These are phyloP conservation scores for Smittia sp. DNA, from an alignment of 2,888 invertebrate species.

Conservation along the genomic window DNA sequence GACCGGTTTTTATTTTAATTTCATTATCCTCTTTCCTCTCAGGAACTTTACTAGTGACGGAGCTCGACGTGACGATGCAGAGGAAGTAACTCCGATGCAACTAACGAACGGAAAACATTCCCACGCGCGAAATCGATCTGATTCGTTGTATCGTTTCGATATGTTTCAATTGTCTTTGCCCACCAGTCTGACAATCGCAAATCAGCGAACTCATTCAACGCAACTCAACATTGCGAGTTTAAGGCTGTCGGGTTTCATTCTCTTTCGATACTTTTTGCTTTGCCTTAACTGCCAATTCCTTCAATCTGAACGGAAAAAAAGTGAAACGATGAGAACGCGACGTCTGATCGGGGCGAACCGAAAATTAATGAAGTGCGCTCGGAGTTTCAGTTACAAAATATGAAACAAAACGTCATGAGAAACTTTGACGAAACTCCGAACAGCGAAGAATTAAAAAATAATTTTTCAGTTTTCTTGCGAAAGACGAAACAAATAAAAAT, in stretches of 20 bases:
- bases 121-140: slow-evolving; percentile 29
- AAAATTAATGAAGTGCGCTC: neutral
- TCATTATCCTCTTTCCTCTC: slow-evolving; percentile 28
- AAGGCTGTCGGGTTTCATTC: slow-evolving; percentile 8
- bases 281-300: neutral
- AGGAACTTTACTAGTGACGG: neutral
- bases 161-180: slow-evolving; percentile 34
- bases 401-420: neutral
- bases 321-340: neutral
- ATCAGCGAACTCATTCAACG: neutral
- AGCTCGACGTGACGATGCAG: no score
- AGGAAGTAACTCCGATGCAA: neutral
- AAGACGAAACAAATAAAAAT: neutral
- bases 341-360: neutral
- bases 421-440: neutral
- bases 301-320: slow-evolving; percentile 7
- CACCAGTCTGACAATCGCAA: neutral
- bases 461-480: neutral
- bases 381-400: neutral
- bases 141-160: slow-evolving; percentile 19
- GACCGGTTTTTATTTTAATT: slow-evolving; percentile 17
- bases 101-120: neutral
- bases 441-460: neutral
- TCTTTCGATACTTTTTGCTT: neutral
- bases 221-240: neutral